Evolutionary conservation across 1,140 invertebrate species (phyloP), one percentile per base, ranked within the genome.

Genomic region (Drosophila melanica): DNA sequence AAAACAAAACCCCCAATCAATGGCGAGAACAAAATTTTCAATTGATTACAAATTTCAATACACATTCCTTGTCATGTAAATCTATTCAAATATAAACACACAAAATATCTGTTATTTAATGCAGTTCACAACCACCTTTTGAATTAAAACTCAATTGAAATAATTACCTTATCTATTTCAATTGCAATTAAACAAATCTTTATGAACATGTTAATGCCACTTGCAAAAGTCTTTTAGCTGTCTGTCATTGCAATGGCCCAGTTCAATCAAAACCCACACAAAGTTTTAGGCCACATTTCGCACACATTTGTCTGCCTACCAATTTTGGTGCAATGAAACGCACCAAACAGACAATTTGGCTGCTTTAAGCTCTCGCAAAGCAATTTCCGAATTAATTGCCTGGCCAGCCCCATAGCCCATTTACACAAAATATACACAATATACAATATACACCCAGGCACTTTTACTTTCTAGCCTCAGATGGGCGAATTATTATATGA

Each of bases 391-490:
- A 67, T 71, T 78, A 78, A 78, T 78, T 78, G 76, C 75, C 41
- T 62, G 66, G 65, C 70, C 55, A 73, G 65, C 47, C 70, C 54
- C 69, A 42, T 42, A 53, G 54, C 37, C 69, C 69, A 67, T 72
- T 69, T 73, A 74, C 58, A 57, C 74, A 48, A 47, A 23, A 41
- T 39, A 55, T 73, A 74, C 58, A 57, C 74, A 48, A 47, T 41
- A 41, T 39, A 55, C 59, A 74, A 37, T 20, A 44, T 58, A 33
- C 45, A 66, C 63, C 33, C 73, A 57, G 11, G 50, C 33, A 81
- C 79, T 81, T 81, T 81, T 81, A 81, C 79, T 81, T 81, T 81
- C 78, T 64, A 73, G 75, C 48, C 65, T 55, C 39, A 37, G 47
- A 59, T 72, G 68, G 35, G 30, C 35, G 51, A 71, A 44, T 71